Evolutionary conservation across 1,140 invertebrate genomes (phyloP).

Genomic region (Aphaenogaster ashmeadi): DNA sequence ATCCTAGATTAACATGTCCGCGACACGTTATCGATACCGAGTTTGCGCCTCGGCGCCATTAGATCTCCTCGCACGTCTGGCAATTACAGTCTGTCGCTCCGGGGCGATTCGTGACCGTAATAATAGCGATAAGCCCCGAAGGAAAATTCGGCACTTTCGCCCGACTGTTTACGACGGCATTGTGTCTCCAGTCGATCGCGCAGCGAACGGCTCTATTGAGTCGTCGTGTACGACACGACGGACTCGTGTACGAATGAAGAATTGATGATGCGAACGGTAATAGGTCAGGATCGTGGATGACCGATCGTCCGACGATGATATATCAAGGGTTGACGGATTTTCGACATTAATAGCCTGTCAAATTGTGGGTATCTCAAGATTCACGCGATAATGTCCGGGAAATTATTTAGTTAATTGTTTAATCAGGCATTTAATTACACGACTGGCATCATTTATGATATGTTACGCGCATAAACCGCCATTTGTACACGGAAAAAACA

Average conservation of each 20-base stretch:
- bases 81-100: constrained; percentile 69
- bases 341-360: constrained; percentile 35
- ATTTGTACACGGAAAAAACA: too few relatives aligned
- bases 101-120: constrained; percentile 59
- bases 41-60: constrained; percentile 53
- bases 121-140: constrained; percentile 65
- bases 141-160: constrained; percentile 65
- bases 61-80: constrained; percentile 44
- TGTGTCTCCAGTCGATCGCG: constrained; percentile 54
- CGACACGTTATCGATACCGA: constrained; percentile 54
- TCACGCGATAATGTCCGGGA: not conserved
- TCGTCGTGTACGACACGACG: constrained; percentile 25
- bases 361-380: not conserved
- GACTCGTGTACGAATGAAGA: constrained; percentile 60
- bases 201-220: constrained; percentile 51
- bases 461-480: too few relatives aligned
- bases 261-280: constrained; percentile 58
- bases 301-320: constrained; percentile 40
- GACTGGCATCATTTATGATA: not conserved
- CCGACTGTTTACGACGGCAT: constrained; percentile 51
- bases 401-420: not conserved
- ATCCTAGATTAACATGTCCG: constrained; percentile 64
- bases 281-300: constrained; percentile 40
- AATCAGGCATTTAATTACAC: not conserved
- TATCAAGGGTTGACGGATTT: constrained; percentile 45